A percentile compares a stretch with the other conserved stretches of the same genome.
Evolutionary conservation across 2,113 vertebrate genomes (phyloP).

Genomic region (Erythrocebus patas): DNA sequence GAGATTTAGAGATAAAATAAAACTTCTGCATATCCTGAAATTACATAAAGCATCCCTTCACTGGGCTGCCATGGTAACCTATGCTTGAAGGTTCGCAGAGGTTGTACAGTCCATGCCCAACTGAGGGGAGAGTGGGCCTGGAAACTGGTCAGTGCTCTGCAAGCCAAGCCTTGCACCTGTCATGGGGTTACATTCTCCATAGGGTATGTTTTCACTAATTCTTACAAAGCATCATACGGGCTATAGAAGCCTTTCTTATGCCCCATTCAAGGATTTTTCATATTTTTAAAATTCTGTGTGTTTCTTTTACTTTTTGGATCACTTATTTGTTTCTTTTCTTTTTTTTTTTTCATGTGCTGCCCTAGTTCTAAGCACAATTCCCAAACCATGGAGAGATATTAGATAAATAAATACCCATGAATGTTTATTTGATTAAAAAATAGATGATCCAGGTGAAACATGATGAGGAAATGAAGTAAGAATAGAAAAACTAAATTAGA

Average conservation of each 20-base stretch:
- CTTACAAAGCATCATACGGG: neutral
- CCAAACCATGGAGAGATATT: neutral
- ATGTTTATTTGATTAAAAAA: neutral
- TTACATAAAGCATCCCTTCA: neutral
- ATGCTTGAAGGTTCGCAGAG: neutral
- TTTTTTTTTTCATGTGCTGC: neutral
- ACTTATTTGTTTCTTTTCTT: neutral
- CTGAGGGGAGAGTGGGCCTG: too few species aligned
- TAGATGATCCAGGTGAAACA: neutral
- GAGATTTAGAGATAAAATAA: neutral
- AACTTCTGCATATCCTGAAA: neutral
- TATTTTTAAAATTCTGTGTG: neutral
- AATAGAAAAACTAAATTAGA: neutral
- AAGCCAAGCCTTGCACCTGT: neutral
- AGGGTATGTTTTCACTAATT: neutral
- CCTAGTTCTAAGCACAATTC: neutral
- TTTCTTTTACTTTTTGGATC: neutral
- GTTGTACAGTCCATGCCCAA: neutral
- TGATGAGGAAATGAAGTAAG: neutral
- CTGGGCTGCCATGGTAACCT: neutral
- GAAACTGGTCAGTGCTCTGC: neutral
- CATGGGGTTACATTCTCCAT: neutral
- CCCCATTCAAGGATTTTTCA: neutral
- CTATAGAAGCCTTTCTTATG: neutral
- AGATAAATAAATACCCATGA: neutral